Percentiles rank a stretch among this genome's conserved stretches.
Conservation (phyloP, 2,888 invertebrate species). For the Phragmatobia fuliginosa region DNA sequence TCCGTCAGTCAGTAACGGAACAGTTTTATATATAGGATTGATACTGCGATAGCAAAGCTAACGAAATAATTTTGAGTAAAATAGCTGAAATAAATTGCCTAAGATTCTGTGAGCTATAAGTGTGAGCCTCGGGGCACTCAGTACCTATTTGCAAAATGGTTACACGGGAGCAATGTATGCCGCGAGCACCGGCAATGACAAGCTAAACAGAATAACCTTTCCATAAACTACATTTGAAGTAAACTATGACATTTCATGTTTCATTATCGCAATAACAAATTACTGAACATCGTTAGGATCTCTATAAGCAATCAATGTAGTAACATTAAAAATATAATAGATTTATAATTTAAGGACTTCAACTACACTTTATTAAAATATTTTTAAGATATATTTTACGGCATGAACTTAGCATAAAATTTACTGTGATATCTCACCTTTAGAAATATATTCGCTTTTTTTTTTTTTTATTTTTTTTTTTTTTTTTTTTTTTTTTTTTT, state of each 20-base stretch:
- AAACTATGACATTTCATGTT: constrained; percentile 40
- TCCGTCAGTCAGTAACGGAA: too few species aligned
- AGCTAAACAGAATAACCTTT: constrained; percentile 46
- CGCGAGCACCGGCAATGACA: constrained; percentile 41
- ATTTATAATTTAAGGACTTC: constrained; percentile 27
- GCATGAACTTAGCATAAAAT: constrained; percentile 27
- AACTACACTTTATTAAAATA: constrained; percentile 28
- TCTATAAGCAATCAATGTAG: constrained; percentile 35
- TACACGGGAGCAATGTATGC: constrained; percentile 12
- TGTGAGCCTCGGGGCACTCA: constrained; percentile 48
- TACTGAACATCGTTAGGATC: constrained; percentile 30
- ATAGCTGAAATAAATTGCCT: constrained; percentile 68
- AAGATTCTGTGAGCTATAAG: constrained; percentile 58
- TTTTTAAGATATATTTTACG: constrained; percentile 27
- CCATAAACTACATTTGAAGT: constrained; percentile 33
- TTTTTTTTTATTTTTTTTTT: too few species aligned
- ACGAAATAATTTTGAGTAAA: constrained; percentile 68
- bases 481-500: too few species aligned
- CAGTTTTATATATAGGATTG: too few species aligned
- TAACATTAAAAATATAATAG: constrained; percentile 23
- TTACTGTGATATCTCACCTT: constrained; percentile 10
- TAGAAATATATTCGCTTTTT: constrained; percentile 24
- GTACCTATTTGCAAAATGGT: constrained; percentile 8
- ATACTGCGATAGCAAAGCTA: constrained; percentile 59
- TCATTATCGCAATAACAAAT: constrained; percentile 39